Conservation (phyloP, 2,113 vertebrate species). For the Poecilia latipinna region DNA sequence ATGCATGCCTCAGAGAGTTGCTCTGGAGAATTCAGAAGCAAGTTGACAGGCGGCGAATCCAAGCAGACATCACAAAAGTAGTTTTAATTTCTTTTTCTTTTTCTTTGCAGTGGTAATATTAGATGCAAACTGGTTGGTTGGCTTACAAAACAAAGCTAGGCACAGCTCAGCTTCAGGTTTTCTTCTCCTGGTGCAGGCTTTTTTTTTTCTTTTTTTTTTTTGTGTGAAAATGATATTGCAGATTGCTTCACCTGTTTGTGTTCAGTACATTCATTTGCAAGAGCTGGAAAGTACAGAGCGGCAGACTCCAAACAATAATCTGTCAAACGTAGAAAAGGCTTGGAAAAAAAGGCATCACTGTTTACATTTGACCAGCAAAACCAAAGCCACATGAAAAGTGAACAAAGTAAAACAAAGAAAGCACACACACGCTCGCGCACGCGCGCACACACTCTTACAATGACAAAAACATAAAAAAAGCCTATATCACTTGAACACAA, state of each 20-base stretch:
- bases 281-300: constrained; percentile 63
- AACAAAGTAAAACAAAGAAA: constrained; percentile 24
- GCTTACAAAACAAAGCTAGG: constrained; percentile 68
- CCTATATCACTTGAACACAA: constrained; percentile 27
- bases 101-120: constrained; percentile 66
- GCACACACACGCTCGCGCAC: too few relatives aligned
- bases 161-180: constrained; percentile 57
- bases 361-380: constrained; percentile 70
- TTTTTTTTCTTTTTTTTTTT: constrained; percentile 1
- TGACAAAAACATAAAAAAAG: constrained; percentile 5
- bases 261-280: constrained; percentile 67
- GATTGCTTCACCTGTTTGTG: constrained; percentile 74
- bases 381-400: constrained; percentile 50
- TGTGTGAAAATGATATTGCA: constrained; percentile 64
- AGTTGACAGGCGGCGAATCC: constrained; percentile 80
- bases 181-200: constrained; percentile 27
- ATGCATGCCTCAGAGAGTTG: constrained; percentile 63
- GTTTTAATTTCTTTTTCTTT: constrained; percentile 78
- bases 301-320: constrained; percentile 72
- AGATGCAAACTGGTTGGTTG: constrained; percentile 73
- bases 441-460: background rate
- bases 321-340: constrained; percentile 61
- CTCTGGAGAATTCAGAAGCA: constrained; percentile 67
- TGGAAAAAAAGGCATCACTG: constrained; percentile 63
- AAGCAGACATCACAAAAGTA: constrained; percentile 78